These are phyloP conservation scores for Patella vulgata DNA, from an alignment of 1,140 invertebrate genomes.

Conservation along the genomic window DNA sequence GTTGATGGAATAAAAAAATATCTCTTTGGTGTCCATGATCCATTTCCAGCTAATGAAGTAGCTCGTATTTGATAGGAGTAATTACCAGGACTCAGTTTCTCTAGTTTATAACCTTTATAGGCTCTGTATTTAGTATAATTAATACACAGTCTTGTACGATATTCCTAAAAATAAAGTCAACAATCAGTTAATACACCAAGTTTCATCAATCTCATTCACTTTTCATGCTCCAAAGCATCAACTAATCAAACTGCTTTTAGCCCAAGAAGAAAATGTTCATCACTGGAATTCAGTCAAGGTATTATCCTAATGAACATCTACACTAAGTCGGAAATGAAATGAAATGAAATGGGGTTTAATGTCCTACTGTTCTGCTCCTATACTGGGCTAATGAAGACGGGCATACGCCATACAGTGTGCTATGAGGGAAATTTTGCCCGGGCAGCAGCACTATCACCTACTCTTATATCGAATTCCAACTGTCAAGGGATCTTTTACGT, in stretches of 20 bases:
- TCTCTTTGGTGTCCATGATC: constrained; percentile 74
- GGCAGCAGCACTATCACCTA: no score
- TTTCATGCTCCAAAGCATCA: neutral
- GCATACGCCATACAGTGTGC: no score
- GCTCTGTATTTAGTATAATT: constrained; percentile 68
- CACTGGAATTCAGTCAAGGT: no score
- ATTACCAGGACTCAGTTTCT: constrained; percentile 79
- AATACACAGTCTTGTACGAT: constrained; percentile 69
- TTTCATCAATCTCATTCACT: constrained; percentile 9
- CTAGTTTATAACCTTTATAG: constrained; percentile 47
- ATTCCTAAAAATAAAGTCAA: constrained; percentile 29
- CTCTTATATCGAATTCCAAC: no score
- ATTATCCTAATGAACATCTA: no score
- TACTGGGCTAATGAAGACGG: no score
- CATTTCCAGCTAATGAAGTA: constrained; percentile 80
- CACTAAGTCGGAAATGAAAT: no score
- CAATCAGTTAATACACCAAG: constrained; percentile 4
- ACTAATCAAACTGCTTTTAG: constrained; percentile 4
- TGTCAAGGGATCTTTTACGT: no score
- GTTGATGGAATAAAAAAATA: constrained; percentile 68
- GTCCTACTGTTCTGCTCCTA: no score
- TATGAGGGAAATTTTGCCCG: no score
- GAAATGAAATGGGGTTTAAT: no score
- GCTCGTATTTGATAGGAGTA: constrained; percentile 83
- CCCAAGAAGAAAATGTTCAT: neutral